Percentiles rank a stretch among this genome's conserved stretches.
These are phyloP conservation scores for Dicrostonyx torquatus DNA, from an alignment of 2,797 vertebrate species.

Conservation along the genomic window DNA sequence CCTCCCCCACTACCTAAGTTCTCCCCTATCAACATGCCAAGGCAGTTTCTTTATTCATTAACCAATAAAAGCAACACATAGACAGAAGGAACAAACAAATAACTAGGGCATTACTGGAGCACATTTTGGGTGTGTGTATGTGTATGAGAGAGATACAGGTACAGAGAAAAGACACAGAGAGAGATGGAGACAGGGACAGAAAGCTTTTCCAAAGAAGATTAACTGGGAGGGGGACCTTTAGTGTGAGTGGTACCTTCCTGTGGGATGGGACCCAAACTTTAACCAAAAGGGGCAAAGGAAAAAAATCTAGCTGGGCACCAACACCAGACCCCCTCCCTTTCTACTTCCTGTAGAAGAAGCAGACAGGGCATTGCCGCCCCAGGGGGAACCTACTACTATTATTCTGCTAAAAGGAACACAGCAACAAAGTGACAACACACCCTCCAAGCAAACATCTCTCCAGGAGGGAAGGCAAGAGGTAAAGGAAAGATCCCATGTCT, in stretches of 20 bases:
- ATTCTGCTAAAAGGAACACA: background rate
- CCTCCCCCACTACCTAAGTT: too few relatives aligned
- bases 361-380: too few relatives aligned
- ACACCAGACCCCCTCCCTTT: background rate
- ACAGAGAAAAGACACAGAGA: background rate
- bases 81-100: background rate
- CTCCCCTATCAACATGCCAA: too few relatives aligned
- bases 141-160: background rate
- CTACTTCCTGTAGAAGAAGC: background rate
- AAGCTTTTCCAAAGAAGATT: background rate
- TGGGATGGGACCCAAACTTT: background rate
- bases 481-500: background rate
- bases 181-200: background rate
- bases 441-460: background rate
- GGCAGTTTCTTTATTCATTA: too few relatives aligned
- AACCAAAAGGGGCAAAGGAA: background rate
- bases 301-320: background rate
- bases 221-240: background rate
- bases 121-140: background rate
- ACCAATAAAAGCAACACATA: too few relatives aligned
- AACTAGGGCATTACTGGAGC: background rate
- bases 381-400: background rate
- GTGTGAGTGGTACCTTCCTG: background rate
- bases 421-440: too few relatives aligned
- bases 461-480: background rate